A percentile compares a stretch with the other conserved stretches of the same genome.
phyloP scores from a whole-genome alignment of 2,888 invertebrate species.

The Synanthedon tipuliformis region DNA sequence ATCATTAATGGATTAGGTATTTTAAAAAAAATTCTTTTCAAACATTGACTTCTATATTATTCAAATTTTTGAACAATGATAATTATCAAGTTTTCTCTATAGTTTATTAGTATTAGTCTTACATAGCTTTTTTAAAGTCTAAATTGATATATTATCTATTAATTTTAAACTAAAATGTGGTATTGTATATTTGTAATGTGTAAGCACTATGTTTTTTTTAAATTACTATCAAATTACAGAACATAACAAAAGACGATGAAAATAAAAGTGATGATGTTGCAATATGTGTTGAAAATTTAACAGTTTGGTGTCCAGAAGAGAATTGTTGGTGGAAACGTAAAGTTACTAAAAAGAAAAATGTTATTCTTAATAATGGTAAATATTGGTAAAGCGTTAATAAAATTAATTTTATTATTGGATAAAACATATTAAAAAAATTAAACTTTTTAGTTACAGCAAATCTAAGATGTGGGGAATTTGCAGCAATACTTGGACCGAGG shows the following conservation, averaged over 20 bases:
- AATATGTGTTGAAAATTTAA: constrained; percentile 31
- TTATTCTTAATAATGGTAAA: constrained; percentile 44
- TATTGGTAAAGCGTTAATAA: not conserved
- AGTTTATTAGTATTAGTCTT: no score
- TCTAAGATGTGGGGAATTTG: constrained; percentile 45
- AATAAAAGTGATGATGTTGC: constrained; percentile 11
- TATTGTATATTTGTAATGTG: not conserved
- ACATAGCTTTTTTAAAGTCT: no score
- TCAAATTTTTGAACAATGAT: no score
- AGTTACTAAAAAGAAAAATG: constrained; percentile 24
- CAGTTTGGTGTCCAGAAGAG: constrained; percentile 49
- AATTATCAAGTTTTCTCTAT: no score
- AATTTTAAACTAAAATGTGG: no score
- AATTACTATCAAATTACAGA: not conserved
- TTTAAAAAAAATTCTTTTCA: no score
- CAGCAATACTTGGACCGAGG: constrained; percentile 58
- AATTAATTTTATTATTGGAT: no score
- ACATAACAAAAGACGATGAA: not conserved
- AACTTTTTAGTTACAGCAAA: constrained; percentile 36
- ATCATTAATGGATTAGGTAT: no score
- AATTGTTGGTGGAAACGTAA: constrained; percentile 45
- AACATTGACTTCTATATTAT: no score
- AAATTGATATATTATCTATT: no score
- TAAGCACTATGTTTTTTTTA: not conserved
- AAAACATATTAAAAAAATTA: not conserved